Conservation (phyloP, 2,797 vertebrate species). For the Lagorchestes hirsutus region DNA sequence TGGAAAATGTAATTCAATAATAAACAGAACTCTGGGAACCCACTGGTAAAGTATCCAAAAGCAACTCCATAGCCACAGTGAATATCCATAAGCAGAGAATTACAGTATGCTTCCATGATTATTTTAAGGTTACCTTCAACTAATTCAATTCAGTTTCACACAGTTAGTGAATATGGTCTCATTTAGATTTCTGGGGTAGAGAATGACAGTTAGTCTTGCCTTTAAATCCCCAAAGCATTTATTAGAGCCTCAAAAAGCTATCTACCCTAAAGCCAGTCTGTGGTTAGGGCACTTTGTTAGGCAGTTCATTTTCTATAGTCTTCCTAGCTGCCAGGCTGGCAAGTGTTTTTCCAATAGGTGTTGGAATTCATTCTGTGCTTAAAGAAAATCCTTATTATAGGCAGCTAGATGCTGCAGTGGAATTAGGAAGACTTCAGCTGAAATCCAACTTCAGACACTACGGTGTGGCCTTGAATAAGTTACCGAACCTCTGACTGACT, state of each 20-base stretch:
- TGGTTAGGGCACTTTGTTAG: not conserved
- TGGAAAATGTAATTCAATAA: constrained; percentile 22
- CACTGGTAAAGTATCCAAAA: not conserved
- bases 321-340: not conserved
- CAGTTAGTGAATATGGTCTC: not conserved
- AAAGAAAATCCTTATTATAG: not conserved
- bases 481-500: not conserved
- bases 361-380: not conserved
- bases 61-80: constrained; percentile 7
- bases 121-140: not conserved
- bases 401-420: not conserved
- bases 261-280: not conserved
- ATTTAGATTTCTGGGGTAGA: not conserved
- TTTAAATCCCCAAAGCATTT: not conserved
- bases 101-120: constrained; percentile 36
- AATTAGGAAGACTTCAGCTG: not conserved
- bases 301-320: not conserved
- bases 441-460: not conserved
- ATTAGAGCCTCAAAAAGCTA: not conserved
- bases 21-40: constrained; percentile 3
- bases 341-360: not conserved
- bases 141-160: not conserved
- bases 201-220: not conserved
- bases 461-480: not conserved
- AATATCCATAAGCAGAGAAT: constrained; percentile 12